phyloP scores from a whole-genome alignment of 2,113 vertebrate genomes.

The Hystrix brachyura region DNA sequence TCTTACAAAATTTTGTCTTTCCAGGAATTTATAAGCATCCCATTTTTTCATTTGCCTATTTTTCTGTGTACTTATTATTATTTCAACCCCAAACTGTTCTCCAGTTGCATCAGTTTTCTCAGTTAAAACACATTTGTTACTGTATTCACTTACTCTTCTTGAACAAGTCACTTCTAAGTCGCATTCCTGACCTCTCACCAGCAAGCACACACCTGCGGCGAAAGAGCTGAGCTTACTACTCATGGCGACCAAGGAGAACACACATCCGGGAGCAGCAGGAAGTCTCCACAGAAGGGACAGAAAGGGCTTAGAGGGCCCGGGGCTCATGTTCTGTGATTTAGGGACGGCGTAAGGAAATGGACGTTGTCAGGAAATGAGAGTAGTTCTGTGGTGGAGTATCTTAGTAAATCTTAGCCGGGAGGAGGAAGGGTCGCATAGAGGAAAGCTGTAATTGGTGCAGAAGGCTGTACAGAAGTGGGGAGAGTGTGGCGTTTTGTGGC shows the following conservation, averaged over 20 bases:
- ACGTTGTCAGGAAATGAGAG: neutral
- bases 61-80: neutral
- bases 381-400: neutral
- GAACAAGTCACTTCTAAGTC: neutral
- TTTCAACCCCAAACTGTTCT: neutral
- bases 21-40: neutral
- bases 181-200: neutral
- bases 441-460: neutral
- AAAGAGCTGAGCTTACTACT: neutral
- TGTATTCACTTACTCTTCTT: neutral
- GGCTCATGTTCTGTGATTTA: neutral
- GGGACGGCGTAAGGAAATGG: neutral
- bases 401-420: constrained; percentile 34
- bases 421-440: neutral
- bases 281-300: neutral
- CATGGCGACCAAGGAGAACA: neutral
- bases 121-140: neutral
- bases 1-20: neutral
- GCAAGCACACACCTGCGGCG: neutral
- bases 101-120: neutral
- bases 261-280: neutral
- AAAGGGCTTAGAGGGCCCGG: neutral
- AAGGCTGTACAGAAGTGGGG: neutral
- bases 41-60: neutral
- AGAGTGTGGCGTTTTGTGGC: neutral